A percentile compares a stretch with the other conserved stretches of the same genome.
Conservation (phyloP, 37 sponge, comb jelly and placozoan genomes). For the Spongia lamella region DNA sequence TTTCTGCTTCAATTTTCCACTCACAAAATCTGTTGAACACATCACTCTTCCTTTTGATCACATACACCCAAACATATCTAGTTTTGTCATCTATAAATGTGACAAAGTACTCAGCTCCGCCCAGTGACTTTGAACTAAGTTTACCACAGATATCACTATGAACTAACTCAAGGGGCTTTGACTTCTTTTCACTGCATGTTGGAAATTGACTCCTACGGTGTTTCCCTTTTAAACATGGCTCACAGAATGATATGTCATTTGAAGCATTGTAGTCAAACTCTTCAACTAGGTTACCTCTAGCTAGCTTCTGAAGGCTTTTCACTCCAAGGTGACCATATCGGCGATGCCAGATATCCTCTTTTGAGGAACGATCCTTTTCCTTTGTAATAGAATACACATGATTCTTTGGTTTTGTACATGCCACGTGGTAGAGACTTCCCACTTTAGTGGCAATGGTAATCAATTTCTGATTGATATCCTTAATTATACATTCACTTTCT, state of each 20-base stretch:
- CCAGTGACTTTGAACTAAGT: conserved; percentile 15
- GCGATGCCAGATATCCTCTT: conserved; percentile 54
- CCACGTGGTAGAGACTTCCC: conserved; percentile 21
- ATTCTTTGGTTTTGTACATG: background rate
- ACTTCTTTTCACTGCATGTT: background rate
- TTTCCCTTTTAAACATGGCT: conserved; percentile 22
- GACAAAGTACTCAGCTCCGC: conserved; percentile 31
- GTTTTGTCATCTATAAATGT: conserved; percentile 35
- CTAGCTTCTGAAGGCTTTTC: conserved; percentile 25
- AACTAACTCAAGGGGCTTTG: conserved; percentile 15
- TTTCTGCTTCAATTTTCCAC: conserved; percentile 26
- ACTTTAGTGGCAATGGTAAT: background rate
- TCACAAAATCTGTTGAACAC: conserved; percentile 5
- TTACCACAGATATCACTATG: conserved; percentile 37
- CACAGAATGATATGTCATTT: background rate
- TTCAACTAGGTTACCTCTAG: conserved; percentile 34
- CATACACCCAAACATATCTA: conserved; percentile 28
- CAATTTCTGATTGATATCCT: background rate
- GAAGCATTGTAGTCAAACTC: conserved; percentile 42
- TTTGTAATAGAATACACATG: no score
- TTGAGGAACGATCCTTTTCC: no score
- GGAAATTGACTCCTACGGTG: background rate
- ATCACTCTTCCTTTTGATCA: conserved; percentile 5
- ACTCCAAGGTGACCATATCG: conserved; percentile 53
- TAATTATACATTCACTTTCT: background rate